These are phyloP conservation scores for Eurypyga helias DNA, from an alignment of 2,113 vertebrate species.

Conservation along the genomic window DNA sequence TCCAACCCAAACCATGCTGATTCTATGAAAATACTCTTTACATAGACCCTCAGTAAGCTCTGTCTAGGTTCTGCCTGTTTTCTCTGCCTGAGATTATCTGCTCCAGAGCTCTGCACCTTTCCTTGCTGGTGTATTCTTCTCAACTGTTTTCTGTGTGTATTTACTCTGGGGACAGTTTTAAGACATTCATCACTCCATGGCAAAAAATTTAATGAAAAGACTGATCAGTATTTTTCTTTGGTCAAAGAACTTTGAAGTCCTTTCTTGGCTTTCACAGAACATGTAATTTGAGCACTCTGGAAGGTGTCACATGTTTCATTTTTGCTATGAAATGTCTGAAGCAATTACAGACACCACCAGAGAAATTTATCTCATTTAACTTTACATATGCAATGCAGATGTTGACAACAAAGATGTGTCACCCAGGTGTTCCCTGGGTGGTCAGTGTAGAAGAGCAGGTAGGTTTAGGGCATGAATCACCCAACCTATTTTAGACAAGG, in stretches of 20 bases:
- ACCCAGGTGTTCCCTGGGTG: slow-evolving; percentile 20
- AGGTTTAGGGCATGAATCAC: slow-evolving; percentile 30
- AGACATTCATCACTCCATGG: background rate
- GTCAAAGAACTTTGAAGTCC: background rate
- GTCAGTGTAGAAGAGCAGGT: slow-evolving; percentile 27
- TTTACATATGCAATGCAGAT: background rate
- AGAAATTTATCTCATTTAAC: background rate
- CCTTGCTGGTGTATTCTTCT: background rate
- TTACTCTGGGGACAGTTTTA: background rate
- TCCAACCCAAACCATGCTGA: no score
- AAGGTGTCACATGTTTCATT: background rate
- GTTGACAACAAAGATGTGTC: slow-evolving; percentile 1
- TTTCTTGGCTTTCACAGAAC: background rate
- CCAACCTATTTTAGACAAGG: background rate
- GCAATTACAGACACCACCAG: background rate
- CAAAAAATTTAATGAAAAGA: background rate
- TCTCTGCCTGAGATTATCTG: background rate
- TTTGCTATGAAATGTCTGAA: background rate
- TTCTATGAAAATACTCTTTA: background rate
- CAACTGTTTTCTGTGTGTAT: background rate
- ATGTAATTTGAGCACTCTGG: background rate
- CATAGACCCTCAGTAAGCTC: background rate
- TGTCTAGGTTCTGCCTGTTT: background rate
- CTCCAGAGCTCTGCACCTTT: background rate
- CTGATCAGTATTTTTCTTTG: background rate